phyloP scores from a whole-genome alignment of 2,113 vertebrate genomes.

The Microtus pennsylvanicus region DNA sequence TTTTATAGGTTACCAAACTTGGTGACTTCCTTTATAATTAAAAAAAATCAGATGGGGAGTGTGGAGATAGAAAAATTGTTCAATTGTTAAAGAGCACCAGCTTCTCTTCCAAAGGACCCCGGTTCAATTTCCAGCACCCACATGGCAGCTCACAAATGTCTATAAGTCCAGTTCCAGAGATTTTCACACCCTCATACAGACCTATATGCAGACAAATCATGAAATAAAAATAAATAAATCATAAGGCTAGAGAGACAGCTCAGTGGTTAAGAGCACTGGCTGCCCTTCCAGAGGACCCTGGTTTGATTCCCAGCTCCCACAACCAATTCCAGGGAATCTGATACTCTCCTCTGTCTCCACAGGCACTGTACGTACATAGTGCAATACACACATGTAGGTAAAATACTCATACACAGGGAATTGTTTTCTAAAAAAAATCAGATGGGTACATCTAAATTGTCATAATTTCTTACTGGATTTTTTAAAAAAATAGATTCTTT shows the following conservation, averaged over 20 bases:
- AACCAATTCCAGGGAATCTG: background rate
- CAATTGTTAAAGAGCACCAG: background rate
- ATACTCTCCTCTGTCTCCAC: background rate
- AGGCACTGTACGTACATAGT: background rate
- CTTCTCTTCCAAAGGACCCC: background rate
- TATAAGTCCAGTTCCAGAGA: background rate
- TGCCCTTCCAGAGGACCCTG: too few species aligned
- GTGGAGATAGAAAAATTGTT: background rate
- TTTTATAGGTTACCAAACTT: background rate
- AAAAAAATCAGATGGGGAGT: background rate
- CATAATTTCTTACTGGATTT: background rate
- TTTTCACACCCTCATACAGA: background rate
- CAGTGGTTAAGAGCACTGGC: background rate
- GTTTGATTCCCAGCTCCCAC: background rate
- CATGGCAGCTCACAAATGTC: background rate
- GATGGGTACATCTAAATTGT: background rate
- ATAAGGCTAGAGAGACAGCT: background rate
- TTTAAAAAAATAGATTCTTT: background rate
- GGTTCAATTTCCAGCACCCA: background rate
- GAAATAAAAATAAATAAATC: background rate
- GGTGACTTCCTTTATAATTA: background rate
- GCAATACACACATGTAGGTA: background rate
- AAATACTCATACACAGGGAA: background rate
- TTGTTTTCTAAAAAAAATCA: background rate
- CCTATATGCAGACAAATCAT: background rate